Evolutionary conservation across 2,888 invertebrate species (phyloP).

Genomic region (Eristalis intricaria): DNA sequence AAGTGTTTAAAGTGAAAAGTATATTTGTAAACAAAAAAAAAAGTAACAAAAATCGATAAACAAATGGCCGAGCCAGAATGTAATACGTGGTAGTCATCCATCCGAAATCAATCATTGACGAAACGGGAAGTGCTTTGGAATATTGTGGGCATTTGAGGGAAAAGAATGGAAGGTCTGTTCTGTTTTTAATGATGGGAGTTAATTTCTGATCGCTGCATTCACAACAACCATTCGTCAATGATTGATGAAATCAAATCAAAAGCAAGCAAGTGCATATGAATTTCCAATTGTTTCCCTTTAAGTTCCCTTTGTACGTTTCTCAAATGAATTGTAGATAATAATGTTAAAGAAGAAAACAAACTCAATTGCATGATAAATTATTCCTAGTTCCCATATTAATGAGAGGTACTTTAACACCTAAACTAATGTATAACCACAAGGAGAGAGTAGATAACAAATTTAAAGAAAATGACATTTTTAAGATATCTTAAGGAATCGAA

Average conservation of each 20-base stretch:
- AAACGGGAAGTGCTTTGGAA: background rate
- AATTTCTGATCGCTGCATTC: no score
- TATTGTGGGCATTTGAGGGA: background rate
- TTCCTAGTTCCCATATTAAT: conserved; percentile 1
- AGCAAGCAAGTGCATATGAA: background rate
- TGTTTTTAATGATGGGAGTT: no score
- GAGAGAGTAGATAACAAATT: conserved; percentile 6
- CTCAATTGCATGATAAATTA: conserved; percentile 1
- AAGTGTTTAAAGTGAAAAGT: conserved; percentile 39
- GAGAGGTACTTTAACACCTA: conserved; percentile 10
- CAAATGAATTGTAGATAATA: background rate
- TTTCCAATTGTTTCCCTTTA: background rate
- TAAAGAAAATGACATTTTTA: conserved; percentile 10
- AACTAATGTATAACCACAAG: conserved; percentile 7
- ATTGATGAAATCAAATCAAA: background rate
- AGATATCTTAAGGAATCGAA: conserved; percentile 9
- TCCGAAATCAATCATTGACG: background rate
- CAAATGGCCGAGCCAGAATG: background rate
- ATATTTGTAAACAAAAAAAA: conserved; percentile 11
- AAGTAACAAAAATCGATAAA: background rate
- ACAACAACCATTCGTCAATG: background rate
- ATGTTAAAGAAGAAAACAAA: background rate
- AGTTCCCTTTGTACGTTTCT: background rate
- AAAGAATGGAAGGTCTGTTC: no score
- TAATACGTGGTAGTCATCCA: background rate